phyloP scores from a whole-genome alignment of 2,797 vertebrate species.

The Acipenser transmontanus region DNA sequence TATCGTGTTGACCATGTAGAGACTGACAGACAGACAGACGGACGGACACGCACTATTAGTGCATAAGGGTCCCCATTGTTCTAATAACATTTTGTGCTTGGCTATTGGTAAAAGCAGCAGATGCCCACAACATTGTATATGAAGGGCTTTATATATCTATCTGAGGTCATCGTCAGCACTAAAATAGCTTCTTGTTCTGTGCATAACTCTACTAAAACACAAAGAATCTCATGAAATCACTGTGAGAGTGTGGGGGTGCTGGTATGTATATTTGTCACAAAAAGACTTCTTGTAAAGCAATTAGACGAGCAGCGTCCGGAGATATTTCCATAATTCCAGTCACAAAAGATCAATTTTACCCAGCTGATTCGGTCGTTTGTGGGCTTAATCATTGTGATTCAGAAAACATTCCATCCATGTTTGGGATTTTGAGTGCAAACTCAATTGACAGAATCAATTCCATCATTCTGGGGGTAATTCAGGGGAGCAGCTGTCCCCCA shows the following conservation, averaged over 20 bases:
- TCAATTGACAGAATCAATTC: conserved; percentile 51
- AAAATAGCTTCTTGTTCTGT: conserved; percentile 3
- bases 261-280: conserved; percentile 9
- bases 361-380: background rate
- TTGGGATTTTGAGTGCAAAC: conserved; percentile 32
- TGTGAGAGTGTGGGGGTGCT: conserved; percentile 1
- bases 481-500: conserved; percentile 28
- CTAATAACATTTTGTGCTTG: no score
- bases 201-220: conserved; percentile 3
- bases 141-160: conserved; percentile 3
- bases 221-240: conserved; percentile 6
- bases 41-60: no score
- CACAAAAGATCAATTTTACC: conserved; percentile 12
- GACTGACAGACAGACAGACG: no score
- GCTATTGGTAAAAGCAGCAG: no score
- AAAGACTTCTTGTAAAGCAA: conserved; percentile 9
- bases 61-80: no score
- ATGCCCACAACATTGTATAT: no score
- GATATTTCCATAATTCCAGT: background rate
- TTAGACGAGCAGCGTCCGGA: background rate
- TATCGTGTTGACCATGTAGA: no score
- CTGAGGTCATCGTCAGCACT: background rate
- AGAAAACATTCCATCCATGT: conserved; percentile 9
- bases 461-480: conserved; percentile 46
- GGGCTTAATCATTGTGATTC: conserved; percentile 17